Evolutionary conservation across 2,113 vertebrate species (phyloP).

Genomic region (Euleptes europaea): DNA sequence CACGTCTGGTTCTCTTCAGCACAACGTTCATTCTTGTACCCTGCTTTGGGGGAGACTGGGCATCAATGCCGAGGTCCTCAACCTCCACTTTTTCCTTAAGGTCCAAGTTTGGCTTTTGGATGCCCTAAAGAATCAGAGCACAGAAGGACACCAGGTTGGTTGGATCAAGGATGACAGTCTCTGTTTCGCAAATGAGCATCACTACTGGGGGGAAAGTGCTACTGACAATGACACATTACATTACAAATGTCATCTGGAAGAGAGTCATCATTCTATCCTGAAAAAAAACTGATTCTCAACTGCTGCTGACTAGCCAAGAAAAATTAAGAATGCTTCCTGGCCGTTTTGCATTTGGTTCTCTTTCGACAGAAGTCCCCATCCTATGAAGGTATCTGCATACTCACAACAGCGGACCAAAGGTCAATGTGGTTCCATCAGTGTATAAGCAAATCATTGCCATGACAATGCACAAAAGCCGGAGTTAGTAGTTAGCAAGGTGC

Average conservation of each 20-base stretch:
- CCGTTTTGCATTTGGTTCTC: not conserved
- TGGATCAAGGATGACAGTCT: conserved; percentile 24
- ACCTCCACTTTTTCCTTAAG: conserved; percentile 79
- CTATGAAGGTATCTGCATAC: accelerated
- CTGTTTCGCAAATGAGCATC: conserved; percentile 15
- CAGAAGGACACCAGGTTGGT: conserved; percentile 52
- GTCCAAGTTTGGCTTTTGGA: conserved; percentile 79
- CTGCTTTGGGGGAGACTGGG: conserved; percentile 73
- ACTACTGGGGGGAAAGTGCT: not conserved
- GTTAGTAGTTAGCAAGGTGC: accelerated
- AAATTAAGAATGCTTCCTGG: not conserved
- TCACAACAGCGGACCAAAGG: accelerated
- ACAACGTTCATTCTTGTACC: conserved; percentile 74
- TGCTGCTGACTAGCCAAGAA: not conserved
- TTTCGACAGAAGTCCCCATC: not conserved
- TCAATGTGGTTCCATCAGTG: not conserved
- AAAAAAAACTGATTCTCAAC: not conserved
- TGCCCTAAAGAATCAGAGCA: conserved; percentile 74
- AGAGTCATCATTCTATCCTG: not conserved
- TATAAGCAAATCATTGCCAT: not conserved
- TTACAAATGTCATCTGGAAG: not conserved
- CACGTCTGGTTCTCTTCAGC: conserved; percentile 79
- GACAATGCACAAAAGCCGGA: not conserved
- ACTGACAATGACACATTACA: not conserved
- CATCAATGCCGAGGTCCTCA: conserved; percentile 73